Evolutionary conservation across 2,797 vertebrate genomes (phyloP), one percentile per base, ranked within the genome.

Genomic region (Aplochiton taeniatus): DNA sequence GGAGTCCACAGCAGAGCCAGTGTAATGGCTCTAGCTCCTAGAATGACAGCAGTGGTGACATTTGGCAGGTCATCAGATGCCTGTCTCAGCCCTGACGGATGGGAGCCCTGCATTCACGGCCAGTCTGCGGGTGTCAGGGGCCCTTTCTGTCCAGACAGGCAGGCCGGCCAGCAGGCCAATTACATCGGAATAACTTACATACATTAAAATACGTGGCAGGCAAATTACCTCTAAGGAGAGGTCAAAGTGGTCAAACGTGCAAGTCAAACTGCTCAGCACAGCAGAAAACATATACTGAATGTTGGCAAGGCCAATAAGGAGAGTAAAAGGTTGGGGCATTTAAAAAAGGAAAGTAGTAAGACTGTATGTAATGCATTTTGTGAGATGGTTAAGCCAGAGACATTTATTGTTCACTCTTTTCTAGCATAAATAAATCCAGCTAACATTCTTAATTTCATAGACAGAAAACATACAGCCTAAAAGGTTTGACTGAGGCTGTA

Each of bases 401-500:
- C 31, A 31, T 31, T 31, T 31, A 31, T 31, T 31, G 31, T 31
- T 31, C 6, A 3, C 31, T 6, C 31, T 31, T 31, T 31, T 31
- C 31, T 31, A 31, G 6, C 31, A 3, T 31, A 31, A 31, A 31
- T 31, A 31, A 6, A 31, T 2, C 31, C 2, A 31, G 31, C 31
- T 31, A 31, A 31, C 31, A 31, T 31, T 31, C 31, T 31, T 31
- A 3, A 2, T 31, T 31, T 31, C 31, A 31, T 31, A 31, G 31
- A 31, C 31, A 31, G 3, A 52, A 18, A 52, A 52, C 50, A 52
- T 52, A 8, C 50, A n/a, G 16, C 50, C 50, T 8, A 1, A 52
- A 58, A 56, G 61, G 83, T 87, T 84, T 82, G 76, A 85, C 89
- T 88, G 83, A 87, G 93, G 90, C 89, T 95, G 90, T 96, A 96